These are phyloP conservation scores for Propithecus perrieri DNA, from an alignment of 2,797 vertebrate species.

Conservation along the genomic window DNA sequence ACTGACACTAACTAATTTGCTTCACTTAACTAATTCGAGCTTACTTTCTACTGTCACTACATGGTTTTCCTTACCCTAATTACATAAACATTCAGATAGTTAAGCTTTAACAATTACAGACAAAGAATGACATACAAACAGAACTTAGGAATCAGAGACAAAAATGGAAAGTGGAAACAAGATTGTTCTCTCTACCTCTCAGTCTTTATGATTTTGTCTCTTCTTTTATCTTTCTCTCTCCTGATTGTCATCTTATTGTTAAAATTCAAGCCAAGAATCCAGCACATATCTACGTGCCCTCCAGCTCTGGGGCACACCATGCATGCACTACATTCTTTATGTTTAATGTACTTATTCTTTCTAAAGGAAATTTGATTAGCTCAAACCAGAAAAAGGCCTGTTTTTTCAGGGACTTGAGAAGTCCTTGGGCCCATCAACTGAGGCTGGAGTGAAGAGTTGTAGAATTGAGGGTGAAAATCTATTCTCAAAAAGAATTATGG, in stretches of 20 bases:
- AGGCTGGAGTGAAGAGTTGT: not conserved
- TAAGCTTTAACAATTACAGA: not conserved
- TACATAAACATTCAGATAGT: not conserved
- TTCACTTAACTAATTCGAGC: not conserved
- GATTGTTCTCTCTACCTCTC: not conserved
- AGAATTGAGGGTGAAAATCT: not conserved
- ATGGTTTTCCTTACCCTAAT: not conserved
- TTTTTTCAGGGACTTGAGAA: not conserved
- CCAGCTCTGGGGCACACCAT: not conserved
- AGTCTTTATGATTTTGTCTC: not conserved
- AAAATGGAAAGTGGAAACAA: not conserved
- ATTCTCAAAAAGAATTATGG: not conserved
- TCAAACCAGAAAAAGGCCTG: not conserved
- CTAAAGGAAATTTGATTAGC: not conserved
- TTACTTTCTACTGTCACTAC: not conserved
- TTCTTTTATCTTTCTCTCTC: not conserved
- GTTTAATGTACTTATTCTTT: not conserved
- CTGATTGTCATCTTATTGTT: not conserved
- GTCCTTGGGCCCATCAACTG: not conserved
- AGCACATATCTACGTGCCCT: not conserved
- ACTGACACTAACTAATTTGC: not conserved
- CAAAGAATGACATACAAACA: not conserved
- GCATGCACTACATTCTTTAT: not conserved
- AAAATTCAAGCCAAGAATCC: not conserved
- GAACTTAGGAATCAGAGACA: not conserved